These are phyloP conservation scores for Coracopsis vasa DNA, from an alignment of 2,113 vertebrate species.

Conservation along the genomic window DNA sequence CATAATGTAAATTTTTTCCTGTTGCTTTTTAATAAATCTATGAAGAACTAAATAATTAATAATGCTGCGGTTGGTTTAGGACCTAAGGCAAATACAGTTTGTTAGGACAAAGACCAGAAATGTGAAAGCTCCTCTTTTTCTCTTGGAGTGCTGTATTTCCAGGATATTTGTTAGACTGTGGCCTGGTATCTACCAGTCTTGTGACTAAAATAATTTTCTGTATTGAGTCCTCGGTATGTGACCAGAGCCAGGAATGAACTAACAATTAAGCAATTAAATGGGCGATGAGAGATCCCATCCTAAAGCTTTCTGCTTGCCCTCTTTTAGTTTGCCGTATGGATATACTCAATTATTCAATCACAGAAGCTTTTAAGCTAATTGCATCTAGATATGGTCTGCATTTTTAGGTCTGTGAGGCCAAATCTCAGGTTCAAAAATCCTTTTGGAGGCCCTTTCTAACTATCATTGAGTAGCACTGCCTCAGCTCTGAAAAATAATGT, in stretches of 20 bases:
- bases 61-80: neutral
- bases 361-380: slow-evolving; percentile 41
- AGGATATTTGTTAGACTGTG: neutral
- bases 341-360: slow-evolving; percentile 37
- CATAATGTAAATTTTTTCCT: neutral
- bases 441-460: neutral
- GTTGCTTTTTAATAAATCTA: neutral
- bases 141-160: neutral
- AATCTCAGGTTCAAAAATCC: neutral
- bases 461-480: neutral
- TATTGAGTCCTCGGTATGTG: neutral
- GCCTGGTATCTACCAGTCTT: neutral
- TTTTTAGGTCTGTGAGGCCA: neutral
- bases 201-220: neutral
- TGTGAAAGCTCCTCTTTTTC: neutral
- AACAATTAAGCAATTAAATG: slow-evolving; percentile 24
- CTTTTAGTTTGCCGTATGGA: neutral
- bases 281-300: neutral
- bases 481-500: neutral
- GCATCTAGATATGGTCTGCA: neutral
- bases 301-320: slow-evolving; percentile 2
- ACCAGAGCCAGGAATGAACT: neutral
- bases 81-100: neutral
- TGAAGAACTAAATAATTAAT: neutral
- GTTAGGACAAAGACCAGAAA: neutral